These are phyloP conservation scores for Bilobella aurantiaca DNA, from an alignment of 1,140 invertebrate genomes.

Conservation along the genomic window DNA sequence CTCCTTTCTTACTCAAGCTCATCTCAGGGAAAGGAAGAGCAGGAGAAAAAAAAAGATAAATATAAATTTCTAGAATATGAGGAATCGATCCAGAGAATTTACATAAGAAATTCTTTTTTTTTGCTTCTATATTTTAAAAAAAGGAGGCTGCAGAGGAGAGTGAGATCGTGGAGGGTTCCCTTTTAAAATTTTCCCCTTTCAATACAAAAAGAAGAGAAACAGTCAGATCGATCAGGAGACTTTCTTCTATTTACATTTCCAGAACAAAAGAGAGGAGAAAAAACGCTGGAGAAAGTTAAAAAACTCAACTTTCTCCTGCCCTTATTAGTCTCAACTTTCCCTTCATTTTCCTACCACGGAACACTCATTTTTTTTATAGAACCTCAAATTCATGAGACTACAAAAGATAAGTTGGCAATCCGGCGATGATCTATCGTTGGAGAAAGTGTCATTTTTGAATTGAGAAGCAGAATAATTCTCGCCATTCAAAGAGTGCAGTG, in stretches of 20 bases:
- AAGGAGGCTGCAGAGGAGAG: too few species aligned
- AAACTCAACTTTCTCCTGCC: not conserved
- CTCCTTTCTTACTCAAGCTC: too few species aligned
- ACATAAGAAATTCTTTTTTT: not conserved
- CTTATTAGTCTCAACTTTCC: not conserved
- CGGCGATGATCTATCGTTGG: too few species aligned
- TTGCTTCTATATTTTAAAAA: not conserved
- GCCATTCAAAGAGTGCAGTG: too few species aligned
- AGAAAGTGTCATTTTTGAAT: too few species aligned
- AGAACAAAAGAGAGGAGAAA: not conserved
- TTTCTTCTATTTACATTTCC: not conserved
- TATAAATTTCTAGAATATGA: not conserved
- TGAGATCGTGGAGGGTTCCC: too few species aligned
- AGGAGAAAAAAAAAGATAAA: not conserved
- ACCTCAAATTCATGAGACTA: not conserved
- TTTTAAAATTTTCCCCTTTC: not conserved
- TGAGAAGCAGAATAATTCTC: too few species aligned
- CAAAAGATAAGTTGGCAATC: too few species aligned
- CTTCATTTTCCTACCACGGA: not conserved
- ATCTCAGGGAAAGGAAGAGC: too few species aligned
- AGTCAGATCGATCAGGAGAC: not conserved
- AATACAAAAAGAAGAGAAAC: not conserved
- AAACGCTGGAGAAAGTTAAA: not conserved
- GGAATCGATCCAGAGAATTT: not conserved
- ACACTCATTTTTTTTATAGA: too few species aligned